Conservation (phyloP, 2,113 vertebrate genomes). For the Trachemys scripta region DNA sequence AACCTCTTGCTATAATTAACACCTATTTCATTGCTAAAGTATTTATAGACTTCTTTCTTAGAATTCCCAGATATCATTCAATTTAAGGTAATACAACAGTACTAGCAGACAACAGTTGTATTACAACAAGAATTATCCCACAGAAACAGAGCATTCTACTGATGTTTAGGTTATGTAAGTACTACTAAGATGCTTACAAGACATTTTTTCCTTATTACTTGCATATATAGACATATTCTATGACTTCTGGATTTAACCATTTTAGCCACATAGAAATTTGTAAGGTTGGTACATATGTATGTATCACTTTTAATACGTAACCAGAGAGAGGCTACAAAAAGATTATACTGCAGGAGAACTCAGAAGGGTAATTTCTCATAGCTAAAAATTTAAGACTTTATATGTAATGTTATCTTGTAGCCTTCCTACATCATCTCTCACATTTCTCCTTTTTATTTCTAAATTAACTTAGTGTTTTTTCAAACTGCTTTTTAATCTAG, state of each 20-base stretch:
- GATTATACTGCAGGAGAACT: background rate
- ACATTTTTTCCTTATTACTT: background rate
- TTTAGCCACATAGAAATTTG: background rate
- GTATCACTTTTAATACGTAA: background rate
- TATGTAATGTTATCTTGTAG: background rate
- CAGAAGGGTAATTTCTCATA: background rate
- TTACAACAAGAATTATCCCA: background rate
- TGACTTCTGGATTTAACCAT: background rate
- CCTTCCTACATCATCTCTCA: background rate
- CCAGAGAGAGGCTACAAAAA: background rate
- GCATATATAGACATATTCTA: background rate
- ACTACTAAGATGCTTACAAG: background rate
- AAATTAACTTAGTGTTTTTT: background rate
- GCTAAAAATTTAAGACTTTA: background rate
- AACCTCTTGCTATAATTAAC: background rate
- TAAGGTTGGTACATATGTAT: background rate
- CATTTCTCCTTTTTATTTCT: background rate
- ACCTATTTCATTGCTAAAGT: fast-evolving
- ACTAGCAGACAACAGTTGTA: background rate
- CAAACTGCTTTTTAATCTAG: background rate
- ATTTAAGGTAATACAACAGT: background rate
- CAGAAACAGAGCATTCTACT: background rate
- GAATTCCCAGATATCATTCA: background rate
- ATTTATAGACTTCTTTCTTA: background rate
- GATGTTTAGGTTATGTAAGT: background rate